Evolutionary conservation across 2,888 invertebrate species (phyloP).

Genomic region (Monoplex corrugatus): DNA sequence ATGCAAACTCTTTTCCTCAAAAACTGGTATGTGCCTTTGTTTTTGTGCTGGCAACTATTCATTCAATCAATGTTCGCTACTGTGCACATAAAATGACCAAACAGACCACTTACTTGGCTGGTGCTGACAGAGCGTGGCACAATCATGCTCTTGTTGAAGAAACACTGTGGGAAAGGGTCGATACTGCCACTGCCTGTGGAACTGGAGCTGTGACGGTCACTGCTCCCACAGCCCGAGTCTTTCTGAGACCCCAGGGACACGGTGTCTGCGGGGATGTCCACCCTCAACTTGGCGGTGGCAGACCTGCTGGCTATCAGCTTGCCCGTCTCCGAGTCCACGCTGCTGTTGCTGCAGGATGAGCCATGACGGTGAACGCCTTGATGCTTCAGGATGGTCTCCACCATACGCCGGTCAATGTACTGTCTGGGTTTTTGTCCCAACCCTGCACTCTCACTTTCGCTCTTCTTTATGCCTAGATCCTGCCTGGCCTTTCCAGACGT

Average conservation of each 20-base stretch:
- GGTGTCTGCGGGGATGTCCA: slow-evolving; percentile 89
- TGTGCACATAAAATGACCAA: too few species aligned
- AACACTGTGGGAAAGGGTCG: slow-evolving; percentile 84
- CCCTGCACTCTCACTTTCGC: slow-evolving; percentile 57
- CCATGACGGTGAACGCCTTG: slow-evolving; percentile 82
- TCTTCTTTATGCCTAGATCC: slow-evolving; percentile 62
- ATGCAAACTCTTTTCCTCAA: too few species aligned
- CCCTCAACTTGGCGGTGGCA: slow-evolving; percentile 71
- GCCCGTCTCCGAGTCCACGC: slow-evolving; percentile 64
- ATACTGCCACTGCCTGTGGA: slow-evolving; percentile 92
- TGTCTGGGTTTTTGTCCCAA: slow-evolving; percentile 56
- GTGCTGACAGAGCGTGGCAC: slow-evolving; percentile 71
- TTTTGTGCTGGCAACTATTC: too few species aligned
- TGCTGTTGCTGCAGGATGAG: slow-evolving; percentile 68
- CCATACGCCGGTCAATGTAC: slow-evolving; percentile 89
- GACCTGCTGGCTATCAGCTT: slow-evolving; percentile 59
- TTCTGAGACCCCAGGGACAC: slow-evolving; percentile 83
- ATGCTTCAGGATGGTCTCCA: slow-evolving; percentile 88
- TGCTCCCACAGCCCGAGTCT: slow-evolving; percentile 85
- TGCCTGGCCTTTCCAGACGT: slow-evolving; percentile 14
- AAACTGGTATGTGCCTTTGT: too few species aligned
- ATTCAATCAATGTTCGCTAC: too few species aligned
- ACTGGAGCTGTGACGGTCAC: slow-evolving; percentile 96
- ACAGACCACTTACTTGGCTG: slow-evolving; percentile 35
- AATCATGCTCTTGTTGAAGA: slow-evolving; percentile 74